Conservation (phyloP, 92 coral and sea anemone species). For the Parazoanthus swiftii region DNA sequence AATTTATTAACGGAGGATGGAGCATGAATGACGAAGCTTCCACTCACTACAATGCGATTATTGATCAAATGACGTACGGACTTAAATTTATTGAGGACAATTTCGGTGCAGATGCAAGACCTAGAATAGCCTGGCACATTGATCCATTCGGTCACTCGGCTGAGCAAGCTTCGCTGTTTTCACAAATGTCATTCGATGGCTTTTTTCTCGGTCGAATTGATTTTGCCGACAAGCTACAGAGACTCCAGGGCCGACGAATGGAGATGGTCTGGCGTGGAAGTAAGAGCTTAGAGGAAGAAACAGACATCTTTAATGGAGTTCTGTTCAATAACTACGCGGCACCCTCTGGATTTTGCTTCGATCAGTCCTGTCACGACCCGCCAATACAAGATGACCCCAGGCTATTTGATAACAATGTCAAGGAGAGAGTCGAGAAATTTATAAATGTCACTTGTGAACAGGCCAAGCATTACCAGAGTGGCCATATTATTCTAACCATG, state of each 20-base stretch:
- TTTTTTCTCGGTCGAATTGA: conserved; percentile 76
- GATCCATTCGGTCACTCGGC: no score
- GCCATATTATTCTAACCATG: conserved; percentile 83
- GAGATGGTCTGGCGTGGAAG: conserved; percentile 78
- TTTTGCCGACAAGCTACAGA: conserved; percentile 56
- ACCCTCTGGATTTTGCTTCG: conserved; percentile 89
- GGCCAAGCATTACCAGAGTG: conserved; percentile 77
- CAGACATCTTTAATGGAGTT: conserved; percentile 90
- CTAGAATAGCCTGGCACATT: no score
- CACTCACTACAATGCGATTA: no score
- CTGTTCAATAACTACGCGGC: conserved; percentile 77
- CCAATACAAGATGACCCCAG: conserved; percentile 86
- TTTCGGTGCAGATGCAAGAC: no score
- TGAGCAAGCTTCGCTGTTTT: no score
- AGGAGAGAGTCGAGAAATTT: conserved; percentile 73
- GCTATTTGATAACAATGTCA: conserved; percentile 69
- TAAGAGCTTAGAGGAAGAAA: conserved; percentile 65
- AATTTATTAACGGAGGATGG: no score
- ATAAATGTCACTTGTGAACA: conserved; percentile 63
- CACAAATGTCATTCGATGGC: conserved; percentile 39
- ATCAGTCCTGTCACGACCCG: conserved; percentile 70
- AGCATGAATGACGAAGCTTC: no score
- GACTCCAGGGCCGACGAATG: conserved; percentile 56
- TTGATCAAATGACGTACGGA: no score
- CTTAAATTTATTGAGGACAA: no score